phyloP scores from a whole-genome alignment of 2,797 vertebrate species.

The Darevskia mixta region DNA sequence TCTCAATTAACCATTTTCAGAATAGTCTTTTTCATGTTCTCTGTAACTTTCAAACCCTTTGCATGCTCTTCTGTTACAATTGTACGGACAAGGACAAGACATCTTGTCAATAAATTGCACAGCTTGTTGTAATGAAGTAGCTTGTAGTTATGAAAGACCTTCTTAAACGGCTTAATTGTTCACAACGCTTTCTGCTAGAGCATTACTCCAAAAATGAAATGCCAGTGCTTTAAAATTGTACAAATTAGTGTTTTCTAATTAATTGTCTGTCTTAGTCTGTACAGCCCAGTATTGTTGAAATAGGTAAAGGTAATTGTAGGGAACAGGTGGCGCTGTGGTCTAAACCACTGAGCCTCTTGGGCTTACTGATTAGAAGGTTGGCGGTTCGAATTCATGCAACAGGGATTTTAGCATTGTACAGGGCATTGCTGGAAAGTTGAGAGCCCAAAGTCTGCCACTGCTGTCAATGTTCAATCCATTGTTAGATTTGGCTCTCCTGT shows the following conservation, averaged over 20 bases:
- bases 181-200: background rate
- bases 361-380: too few relatives aligned
- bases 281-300: background rate
- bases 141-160: constrained; percentile 26
- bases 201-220: background rate
- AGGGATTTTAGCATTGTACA: too few relatives aligned
- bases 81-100: constrained; percentile 1
- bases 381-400: too few relatives aligned
- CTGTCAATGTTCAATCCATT: background rate
- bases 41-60: constrained; percentile 21
- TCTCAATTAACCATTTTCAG: constrained; percentile 42
- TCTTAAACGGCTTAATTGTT: constrained; percentile 5
- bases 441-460: background rate
- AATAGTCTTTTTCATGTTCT: constrained; percentile 25
- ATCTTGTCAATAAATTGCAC: constrained; percentile 39
- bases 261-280: background rate
- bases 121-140: constrained; percentile 12
- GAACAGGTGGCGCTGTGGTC: too few relatives aligned
- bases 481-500: background rate
- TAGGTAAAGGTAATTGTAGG: too few relatives aligned
- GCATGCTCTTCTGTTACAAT: constrained; percentile 23
- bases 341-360: too few relatives aligned
- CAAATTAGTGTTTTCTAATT: constrained; percentile 10
- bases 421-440: background rate
- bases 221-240: background rate